Conservation (phyloP, 2,888 invertebrate genomes). For the Gymnocheta viridis region DNA sequence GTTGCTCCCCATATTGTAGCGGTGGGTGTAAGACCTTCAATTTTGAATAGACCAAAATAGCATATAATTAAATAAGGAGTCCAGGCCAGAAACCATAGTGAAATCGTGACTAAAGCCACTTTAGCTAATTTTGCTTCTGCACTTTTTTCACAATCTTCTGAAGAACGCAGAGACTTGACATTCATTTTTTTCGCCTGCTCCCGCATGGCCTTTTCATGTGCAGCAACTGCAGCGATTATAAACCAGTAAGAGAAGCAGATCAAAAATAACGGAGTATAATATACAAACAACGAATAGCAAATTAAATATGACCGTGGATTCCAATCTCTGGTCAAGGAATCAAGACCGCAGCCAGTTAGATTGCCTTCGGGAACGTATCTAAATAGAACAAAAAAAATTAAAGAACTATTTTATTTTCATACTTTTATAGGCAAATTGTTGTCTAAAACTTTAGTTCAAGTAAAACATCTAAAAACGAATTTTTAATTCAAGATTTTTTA, state of each 20-base stretch:
- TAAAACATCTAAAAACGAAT: too few relatives aligned
- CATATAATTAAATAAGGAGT: conserved; percentile 92
- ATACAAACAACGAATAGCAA: conserved; percentile 82
- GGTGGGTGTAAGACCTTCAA: conserved; percentile 88
- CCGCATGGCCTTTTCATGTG: conserved; percentile 83
- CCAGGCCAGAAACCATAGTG: conserved; percentile 86
- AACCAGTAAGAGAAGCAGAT: conserved; percentile 85
- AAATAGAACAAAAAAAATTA: too few relatives aligned
- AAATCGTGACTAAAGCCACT: conserved; percentile 84
- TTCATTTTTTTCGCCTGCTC: conserved; percentile 85
- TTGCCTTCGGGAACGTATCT: conserved; percentile 86
- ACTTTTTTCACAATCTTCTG: conserved; percentile 82
- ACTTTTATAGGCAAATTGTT: too few relatives aligned
- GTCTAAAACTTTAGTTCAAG: too few relatives aligned
- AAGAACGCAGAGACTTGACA: conserved; percentile 83
- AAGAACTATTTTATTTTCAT: too few relatives aligned
- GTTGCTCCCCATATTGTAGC: conserved; percentile 87
- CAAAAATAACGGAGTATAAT: conserved; percentile 82
- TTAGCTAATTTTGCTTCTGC: conserved; percentile 84
- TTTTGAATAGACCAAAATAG: conserved; percentile 89
- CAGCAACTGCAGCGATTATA: conserved; percentile 84
- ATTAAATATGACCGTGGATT: conserved; percentile 83
- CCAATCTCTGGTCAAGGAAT: conserved; percentile 83
- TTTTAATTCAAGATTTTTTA: too few relatives aligned
- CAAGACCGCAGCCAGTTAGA: conserved; percentile 84